Percentiles rank a stretch among this genome's conserved stretches.
phyloP scores from a whole-genome alignment of 2,797 vertebrate species.

The Lindbergichthys nudifrons region DNA sequence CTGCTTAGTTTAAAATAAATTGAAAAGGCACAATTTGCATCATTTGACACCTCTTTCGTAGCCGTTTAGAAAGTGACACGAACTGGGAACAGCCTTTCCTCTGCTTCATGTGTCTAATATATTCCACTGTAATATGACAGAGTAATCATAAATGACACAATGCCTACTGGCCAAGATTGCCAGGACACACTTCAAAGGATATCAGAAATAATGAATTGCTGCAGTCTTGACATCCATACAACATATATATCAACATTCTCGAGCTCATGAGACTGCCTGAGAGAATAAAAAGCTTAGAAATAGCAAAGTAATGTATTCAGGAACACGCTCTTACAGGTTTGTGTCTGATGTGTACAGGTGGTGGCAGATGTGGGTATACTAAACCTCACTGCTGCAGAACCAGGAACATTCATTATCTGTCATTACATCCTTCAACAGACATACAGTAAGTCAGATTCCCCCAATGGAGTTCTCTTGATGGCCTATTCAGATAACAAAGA shows the following conservation, averaged over 20 bases:
- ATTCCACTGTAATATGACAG: conserved; percentile 27
- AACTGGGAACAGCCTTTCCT: conserved; percentile 13
- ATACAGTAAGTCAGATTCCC: conserved; percentile 8
- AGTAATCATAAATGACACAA: conserved; percentile 24
- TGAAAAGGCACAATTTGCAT: background rate
- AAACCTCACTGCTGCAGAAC: conserved; percentile 2
- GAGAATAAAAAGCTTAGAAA: conserved; percentile 12
- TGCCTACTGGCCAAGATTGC: background rate
- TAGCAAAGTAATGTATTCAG: background rate
- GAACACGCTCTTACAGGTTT: conserved; percentile 13
- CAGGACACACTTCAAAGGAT: conserved; percentile 8
- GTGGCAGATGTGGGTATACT: background rate
- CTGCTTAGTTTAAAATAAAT: background rate
- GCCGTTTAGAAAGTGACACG: conserved; percentile 5
- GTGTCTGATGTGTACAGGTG: conserved; percentile 8
- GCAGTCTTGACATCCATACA: conserved; percentile 8
- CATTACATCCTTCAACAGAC: conserved; percentile 16
- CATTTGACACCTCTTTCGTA: background rate
- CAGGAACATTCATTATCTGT: conserved; percentile 11
- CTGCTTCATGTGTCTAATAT: conserved; percentile 27
- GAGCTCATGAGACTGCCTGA: background rate
- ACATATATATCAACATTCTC: conserved; percentile 8
- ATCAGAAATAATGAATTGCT: conserved; percentile 22
- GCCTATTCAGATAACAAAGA: conserved; percentile 31
- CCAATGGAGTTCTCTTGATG: conserved; percentile 3